A percentile compares a stretch with the other conserved stretches of the same genome.
Evolutionary conservation across 2,888 invertebrate genomes (phyloP).

Genomic region (Lepidocyrtoides sp.): DNA sequence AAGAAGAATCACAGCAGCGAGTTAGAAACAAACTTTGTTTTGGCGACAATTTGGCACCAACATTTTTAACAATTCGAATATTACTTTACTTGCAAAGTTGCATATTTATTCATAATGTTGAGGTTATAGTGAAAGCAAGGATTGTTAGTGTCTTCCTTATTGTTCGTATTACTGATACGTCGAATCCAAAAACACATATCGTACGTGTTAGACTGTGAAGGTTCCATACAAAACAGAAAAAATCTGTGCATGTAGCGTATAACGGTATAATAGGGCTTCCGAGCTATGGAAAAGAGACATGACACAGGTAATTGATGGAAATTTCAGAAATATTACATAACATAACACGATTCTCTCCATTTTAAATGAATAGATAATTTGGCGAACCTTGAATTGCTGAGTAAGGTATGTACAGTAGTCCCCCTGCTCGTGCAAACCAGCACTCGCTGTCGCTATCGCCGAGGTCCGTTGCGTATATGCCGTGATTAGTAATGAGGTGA

Average conservation of each 20-base stretch:
- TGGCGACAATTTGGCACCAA: not conserved
- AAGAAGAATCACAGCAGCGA: not conserved
- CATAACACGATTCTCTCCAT: not conserved
- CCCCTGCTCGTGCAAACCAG: not conserved
- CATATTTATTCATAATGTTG: not conserved
- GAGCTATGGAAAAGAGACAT: no score
- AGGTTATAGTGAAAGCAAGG: not conserved
- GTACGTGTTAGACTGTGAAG: not conserved
- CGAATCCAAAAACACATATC: not conserved
- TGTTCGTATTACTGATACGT: not conserved
- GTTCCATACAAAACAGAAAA: conserved; percentile 31
- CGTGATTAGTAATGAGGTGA: not conserved
- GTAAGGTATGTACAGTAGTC: not conserved
- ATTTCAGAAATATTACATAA: not conserved
- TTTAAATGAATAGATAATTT: no score
- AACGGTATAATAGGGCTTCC: not conserved
- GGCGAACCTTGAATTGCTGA: conserved; percentile 11
- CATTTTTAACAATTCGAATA: not conserved
- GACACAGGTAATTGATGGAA: not conserved
- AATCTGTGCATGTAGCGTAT: not conserved
- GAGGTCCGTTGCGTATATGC: not conserved
- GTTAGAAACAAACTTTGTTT: not conserved
- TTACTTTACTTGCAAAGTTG: not conserved
- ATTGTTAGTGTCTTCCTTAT: not conserved
- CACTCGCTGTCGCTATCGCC: not conserved